Evolutionary conservation across 2,797 vertebrate species (phyloP).

Genomic region (Silurus aristotelis): DNA sequence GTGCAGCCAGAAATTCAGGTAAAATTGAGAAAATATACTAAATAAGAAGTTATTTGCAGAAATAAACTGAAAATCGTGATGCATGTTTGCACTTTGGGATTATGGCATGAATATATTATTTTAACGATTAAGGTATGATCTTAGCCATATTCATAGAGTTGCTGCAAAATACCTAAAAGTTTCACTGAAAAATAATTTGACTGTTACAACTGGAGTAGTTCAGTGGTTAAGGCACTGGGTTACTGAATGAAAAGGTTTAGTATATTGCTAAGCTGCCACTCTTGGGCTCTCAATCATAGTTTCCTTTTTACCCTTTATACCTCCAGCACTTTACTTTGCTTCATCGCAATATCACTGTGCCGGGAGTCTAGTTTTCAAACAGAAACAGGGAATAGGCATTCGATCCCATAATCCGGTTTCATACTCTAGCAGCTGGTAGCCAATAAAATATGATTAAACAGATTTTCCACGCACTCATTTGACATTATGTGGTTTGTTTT

Average conservation of each 20-base stretch:
- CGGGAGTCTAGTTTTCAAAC: neutral
- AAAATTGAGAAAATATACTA: neutral
- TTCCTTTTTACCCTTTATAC: neutral
- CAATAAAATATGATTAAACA: conserved; percentile 2
- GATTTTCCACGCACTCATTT: neutral
- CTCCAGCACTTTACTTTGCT: neutral
- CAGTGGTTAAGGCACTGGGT: too few relatives aligned
- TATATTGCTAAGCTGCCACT: too few relatives aligned
- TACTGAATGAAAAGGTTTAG: too few relatives aligned
- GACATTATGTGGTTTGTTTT: neutral
- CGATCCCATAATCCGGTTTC: neutral
- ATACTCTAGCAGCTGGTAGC: neutral
- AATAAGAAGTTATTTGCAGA: neutral
- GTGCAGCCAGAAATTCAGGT: neutral
- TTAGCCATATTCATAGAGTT: neutral
- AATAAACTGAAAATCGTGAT: neutral
- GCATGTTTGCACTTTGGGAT: neutral
- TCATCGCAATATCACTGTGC: neutral
- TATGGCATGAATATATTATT: neutral
- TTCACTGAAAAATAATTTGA: neutral
- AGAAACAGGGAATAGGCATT: neutral
- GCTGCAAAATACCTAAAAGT: neutral
- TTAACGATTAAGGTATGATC: neutral
- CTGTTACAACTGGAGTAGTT: too few relatives aligned
- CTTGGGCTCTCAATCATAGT: too few relatives aligned